These are phyloP conservation scores for Listronotus oregonensis DNA, from an alignment of 1,140 invertebrate species.

Conservation along the genomic window DNA sequence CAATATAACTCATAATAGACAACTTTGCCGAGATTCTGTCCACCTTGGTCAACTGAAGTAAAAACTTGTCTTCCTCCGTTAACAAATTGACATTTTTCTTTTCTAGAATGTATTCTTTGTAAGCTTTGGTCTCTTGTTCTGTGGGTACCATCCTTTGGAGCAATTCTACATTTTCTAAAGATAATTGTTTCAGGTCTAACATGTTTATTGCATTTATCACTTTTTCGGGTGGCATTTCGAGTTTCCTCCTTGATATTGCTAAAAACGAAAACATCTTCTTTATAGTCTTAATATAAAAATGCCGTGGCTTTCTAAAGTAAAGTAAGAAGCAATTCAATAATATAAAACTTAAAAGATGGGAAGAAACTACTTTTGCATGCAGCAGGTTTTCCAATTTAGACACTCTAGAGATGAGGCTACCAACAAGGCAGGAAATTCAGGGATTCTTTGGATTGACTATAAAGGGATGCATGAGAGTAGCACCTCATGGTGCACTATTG, in stretches of 20 bases:
- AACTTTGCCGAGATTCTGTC: slow-evolving; percentile 94
- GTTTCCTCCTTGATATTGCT: slow-evolving; percentile 97
- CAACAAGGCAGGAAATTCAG: too few relatives aligned
- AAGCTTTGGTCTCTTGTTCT: slow-evolving; percentile 92
- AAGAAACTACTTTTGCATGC: too few relatives aligned
- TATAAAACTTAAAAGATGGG: too few relatives aligned
- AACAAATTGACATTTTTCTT: slow-evolving; percentile 87
- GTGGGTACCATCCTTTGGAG: slow-evolving; percentile 94
- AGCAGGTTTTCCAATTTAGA: too few relatives aligned
- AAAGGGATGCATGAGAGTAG: too few relatives aligned
- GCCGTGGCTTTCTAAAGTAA: neutral
- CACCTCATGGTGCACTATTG: too few relatives aligned
- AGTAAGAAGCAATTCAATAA: too few relatives aligned
- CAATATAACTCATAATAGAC: slow-evolving; percentile 97
- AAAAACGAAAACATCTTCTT: slow-evolving; percentile 11
- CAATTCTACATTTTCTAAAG: slow-evolving; percentile 92
- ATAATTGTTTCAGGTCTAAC: slow-evolving; percentile 89
- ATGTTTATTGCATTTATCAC: slow-evolving; percentile 92
- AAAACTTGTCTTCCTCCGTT: slow-evolving; percentile 95
- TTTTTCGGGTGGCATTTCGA: slow-evolving; percentile 91
- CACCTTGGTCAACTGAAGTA: slow-evolving; percentile 91
- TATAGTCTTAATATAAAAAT: neutral
- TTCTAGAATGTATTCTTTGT: slow-evolving; percentile 89
- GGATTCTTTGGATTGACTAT: too few relatives aligned
- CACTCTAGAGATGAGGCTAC: too few relatives aligned